Percentiles rank a stretch among this genome's conserved stretches.
Conservation (phyloP, 2,113 vertebrate species). For the Puntigrus tetrazona region DNA sequence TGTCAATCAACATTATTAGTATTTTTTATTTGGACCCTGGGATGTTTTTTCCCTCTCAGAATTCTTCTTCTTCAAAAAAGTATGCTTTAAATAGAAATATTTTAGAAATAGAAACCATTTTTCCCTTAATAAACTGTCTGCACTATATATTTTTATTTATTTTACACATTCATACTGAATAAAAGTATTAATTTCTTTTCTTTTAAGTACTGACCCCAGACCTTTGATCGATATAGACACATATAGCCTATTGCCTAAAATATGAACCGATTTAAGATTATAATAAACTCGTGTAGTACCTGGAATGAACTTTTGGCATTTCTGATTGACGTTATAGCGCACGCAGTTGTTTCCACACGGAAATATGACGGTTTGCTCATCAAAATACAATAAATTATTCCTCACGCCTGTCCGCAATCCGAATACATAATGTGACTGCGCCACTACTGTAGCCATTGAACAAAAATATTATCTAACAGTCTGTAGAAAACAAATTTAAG, state of each 20-base stretch:
- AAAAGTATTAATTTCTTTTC: no score
- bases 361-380: constrained; percentile 85
- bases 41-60: no score
- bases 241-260: no score
- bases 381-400: constrained; percentile 84
- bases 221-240: neutral
- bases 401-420: constrained; percentile 79
- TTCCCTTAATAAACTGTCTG: no score
- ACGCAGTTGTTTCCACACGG: constrained; percentile 86
- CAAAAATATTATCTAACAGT: neutral
- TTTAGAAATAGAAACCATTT: no score
- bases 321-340: constrained; percentile 82
- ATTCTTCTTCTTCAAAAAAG: no score
- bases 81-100: no score
- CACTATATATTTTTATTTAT: no score
- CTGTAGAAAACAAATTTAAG: neutral
- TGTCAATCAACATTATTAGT: no score
- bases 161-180: no score
- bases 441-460: constrained; percentile 69
- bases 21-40: no score
- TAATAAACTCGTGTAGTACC: constrained; percentile 63
- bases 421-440: constrained; percentile 78
- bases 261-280: neutral
- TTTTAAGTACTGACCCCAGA: no score
- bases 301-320: constrained; percentile 85